phyloP scores from a whole-genome alignment of 2,797 vertebrate species.

The Hemibagrus guttatus region DNA sequence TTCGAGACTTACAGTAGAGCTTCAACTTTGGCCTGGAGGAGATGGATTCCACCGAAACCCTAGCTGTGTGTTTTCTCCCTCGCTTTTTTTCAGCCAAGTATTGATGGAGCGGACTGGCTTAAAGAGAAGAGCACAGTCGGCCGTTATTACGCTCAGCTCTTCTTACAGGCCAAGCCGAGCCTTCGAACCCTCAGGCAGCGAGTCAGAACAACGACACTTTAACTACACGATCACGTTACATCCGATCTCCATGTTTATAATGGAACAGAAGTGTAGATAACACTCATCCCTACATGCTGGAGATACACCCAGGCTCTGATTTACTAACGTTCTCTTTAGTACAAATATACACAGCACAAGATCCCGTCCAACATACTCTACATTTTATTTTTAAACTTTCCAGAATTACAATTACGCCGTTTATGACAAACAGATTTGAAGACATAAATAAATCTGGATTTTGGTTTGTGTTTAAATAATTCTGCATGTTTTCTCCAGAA shows the following conservation, averaged over 20 bases:
- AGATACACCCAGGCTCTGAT: background rate
- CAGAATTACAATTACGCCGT: background rate
- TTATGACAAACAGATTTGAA: background rate
- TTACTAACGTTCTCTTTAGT: background rate
- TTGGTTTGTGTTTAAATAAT: background rate
- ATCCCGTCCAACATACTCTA: background rate
- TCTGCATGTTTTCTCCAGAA: background rate
- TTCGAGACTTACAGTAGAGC: conserved; percentile 67
- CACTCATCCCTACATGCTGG: background rate
- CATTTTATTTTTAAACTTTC: background rate
- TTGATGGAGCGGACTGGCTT: conserved; percentile 35
- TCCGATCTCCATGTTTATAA: conserved; percentile 7
- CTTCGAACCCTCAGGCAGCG: conserved; percentile 26
- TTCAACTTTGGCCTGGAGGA: conserved; percentile 46
- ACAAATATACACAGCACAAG: background rate
- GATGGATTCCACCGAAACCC: conserved; percentile 53
- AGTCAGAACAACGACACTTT: conserved; percentile 27
- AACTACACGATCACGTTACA: conserved; percentile 44
- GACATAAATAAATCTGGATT: background rate
- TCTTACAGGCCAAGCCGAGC: conserved; percentile 30
- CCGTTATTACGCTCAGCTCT: conserved; percentile 32
- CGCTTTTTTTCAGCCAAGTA: conserved; percentile 38
- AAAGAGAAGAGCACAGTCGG: conserved; percentile 31
- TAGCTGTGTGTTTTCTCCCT: conserved; percentile 50
- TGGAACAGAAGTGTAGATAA: background rate